Evolutionary conservation across 1,140 invertebrate species (phyloP), one percentile per base, ranked within the genome.

Genomic region (Drosophila saltans): DNA sequence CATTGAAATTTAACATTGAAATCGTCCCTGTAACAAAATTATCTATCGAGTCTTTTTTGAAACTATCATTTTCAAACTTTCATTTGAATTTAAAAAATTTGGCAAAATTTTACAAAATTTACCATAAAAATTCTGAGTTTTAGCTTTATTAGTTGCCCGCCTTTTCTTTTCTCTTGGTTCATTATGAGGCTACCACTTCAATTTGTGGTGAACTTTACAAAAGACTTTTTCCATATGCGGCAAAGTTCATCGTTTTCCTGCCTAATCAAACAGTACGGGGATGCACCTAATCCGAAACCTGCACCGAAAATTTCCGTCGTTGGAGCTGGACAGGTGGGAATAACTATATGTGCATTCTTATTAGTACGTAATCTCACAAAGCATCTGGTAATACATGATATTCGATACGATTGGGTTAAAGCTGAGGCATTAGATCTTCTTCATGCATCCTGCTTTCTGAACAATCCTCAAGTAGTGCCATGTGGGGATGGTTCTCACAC

Each of bases 401-500:
- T 41, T 1, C 56, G 64, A 4, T 57, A 68, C 21, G 63, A 73
- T 7, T 33, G 40, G 40, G 60, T 66, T 2, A 39, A 75, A n/a
- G 73, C 66, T 2, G 81, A 84, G 40, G 39, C 61, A 0, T n/a
- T 61, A 26, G 81, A 84, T 26, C 45, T 84, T 0, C 65, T 67
- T 26, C 81, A 84, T 21, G 81, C 4, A 2, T 58, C 76, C 2
- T 30, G 11, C 11, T 48, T 69, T 24, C 5, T 84, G 4, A 65
- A 43, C 0, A 75, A 80, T 71, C 68, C 81, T 0, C 56, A 11
- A 4, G 33, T 84, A 21, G 33, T 21, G 0, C 43, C 67, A 33
- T 75, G 69, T 9, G 48, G 30, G 7, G 96, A 98, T 93, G 97
- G 96, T 76, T 89, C 94, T 0, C 93, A 95, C 1, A 95, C 95